Evolutionary conservation across 2,113 vertebrate genomes (phyloP).

Genomic region (Equus quagga): DNA sequence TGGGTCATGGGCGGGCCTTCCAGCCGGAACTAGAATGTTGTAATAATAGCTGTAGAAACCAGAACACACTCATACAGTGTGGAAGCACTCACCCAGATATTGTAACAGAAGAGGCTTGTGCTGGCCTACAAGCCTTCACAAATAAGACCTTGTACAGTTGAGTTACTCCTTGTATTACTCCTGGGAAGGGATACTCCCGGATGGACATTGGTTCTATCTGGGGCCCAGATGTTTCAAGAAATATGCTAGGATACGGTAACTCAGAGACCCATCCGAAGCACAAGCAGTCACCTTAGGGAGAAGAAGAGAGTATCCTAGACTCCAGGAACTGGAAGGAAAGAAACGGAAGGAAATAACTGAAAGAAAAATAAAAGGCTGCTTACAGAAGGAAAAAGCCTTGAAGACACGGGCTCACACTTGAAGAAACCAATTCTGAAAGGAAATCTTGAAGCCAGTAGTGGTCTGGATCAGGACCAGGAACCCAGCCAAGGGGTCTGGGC

Average conservation of each 20-base stretch:
- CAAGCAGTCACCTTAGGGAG: neutral
- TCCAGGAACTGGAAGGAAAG: neutral
- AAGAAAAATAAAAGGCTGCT: neutral
- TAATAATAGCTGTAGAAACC: neutral
- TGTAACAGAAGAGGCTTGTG: neutral
- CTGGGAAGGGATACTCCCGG: neutral
- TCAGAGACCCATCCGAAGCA: neutral
- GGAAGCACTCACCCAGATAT: neutral
- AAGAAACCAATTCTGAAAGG: neutral
- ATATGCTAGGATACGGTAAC: neutral
- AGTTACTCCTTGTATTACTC: neutral
- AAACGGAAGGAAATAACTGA: neutral
- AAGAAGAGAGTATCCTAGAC: neutral
- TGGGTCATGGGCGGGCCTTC: neutral
- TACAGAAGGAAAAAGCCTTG: neutral
- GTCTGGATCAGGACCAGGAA: neutral
- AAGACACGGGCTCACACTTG: neutral
- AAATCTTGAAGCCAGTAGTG: neutral
- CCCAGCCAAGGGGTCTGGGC: neutral
- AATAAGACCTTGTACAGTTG: neutral
- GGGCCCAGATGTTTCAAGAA: neutral
- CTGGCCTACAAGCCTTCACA: neutral
- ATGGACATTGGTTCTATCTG: neutral
- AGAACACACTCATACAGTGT: fast-evolving
- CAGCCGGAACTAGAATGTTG: neutral